Percentiles rank a stretch among this genome's conserved stretches.
Conservation (phyloP, 2,797 vertebrate species). For the Sebastes alutus region DNA sequence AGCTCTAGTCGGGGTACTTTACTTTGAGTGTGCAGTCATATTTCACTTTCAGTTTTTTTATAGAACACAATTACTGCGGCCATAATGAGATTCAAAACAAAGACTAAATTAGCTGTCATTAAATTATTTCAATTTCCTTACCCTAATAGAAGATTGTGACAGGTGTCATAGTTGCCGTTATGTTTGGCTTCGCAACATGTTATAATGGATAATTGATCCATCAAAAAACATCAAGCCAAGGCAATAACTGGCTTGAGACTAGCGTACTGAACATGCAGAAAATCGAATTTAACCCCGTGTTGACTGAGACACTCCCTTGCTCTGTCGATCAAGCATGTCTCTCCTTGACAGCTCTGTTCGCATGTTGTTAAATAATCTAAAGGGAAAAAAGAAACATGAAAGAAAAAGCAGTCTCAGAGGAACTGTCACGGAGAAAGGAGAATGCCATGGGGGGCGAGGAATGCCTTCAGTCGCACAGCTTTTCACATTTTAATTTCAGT, state of each 20-base stretch:
- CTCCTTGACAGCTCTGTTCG: constrained; percentile 81
- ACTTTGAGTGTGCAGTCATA: constrained; percentile 62
- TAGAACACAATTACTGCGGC: constrained; percentile 66
- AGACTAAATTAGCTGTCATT: constrained; percentile 86
- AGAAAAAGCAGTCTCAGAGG: constrained; percentile 84
- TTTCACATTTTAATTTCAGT: constrained; percentile 93
- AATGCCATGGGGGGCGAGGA: constrained; percentile 83
- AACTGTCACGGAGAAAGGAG: constrained; percentile 83
- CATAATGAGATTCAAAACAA: constrained; percentile 82
- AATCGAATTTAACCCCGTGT: constrained; percentile 85
- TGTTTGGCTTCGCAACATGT: constrained; percentile 84
- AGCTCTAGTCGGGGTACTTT: constrained; percentile 58
- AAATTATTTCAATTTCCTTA: constrained; percentile 86
- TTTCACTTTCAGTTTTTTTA: constrained; percentile 61
- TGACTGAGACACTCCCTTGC: constrained; percentile 77
- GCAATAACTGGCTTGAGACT: constrained; percentile 83
- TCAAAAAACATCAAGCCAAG: constrained; percentile 84
- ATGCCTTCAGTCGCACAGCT: constrained; percentile 86
- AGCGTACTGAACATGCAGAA: constrained; percentile 81
- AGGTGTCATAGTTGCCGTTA: constrained; percentile 82
- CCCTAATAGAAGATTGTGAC: constrained; percentile 84
- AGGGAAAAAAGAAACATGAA: constrained; percentile 82
- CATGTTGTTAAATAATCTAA: constrained; percentile 86
- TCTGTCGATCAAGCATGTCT: constrained; percentile 83
- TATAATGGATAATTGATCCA: constrained; percentile 88